These are phyloP conservation scores for Halichoerus grypus DNA, from an alignment of 2,113 vertebrate species.

Conservation along the genomic window DNA sequence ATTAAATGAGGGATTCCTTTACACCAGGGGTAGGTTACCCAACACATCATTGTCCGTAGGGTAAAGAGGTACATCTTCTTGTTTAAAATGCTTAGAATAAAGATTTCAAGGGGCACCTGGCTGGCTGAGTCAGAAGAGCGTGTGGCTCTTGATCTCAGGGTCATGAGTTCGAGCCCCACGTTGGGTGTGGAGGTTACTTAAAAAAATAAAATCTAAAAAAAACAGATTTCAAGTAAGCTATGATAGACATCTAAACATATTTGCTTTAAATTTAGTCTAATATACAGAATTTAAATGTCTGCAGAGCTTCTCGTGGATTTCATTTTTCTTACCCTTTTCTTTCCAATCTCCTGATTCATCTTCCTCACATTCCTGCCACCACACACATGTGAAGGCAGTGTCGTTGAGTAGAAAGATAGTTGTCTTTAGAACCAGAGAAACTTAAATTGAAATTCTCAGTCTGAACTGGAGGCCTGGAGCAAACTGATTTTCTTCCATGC, in stretches of 20 bases:
- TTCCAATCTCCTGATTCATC: background rate
- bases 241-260: background rate
- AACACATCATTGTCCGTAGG: background rate
- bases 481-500: background rate
- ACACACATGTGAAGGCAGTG: background rate
- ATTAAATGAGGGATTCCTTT: background rate
- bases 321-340: background rate
- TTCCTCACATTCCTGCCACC: background rate
- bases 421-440: background rate
- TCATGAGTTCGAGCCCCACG: background rate
- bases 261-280: conserved; percentile 7
- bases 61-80: background rate
- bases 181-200: background rate
- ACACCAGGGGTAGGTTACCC: background rate
- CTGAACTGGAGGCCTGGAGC: background rate
- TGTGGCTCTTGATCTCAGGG: background rate
- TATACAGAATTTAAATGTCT: background rate
- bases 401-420: background rate
- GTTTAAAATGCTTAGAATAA: background rate
- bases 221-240: background rate
- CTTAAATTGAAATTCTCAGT: background rate
- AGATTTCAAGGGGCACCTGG: background rate
- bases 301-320: background rate
- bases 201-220: background rate
- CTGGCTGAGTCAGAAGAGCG: background rate